Base-by-base conservation (phyloP, 1,140 invertebrate genomes). In the Propsilocerus akamusi region DNA sequence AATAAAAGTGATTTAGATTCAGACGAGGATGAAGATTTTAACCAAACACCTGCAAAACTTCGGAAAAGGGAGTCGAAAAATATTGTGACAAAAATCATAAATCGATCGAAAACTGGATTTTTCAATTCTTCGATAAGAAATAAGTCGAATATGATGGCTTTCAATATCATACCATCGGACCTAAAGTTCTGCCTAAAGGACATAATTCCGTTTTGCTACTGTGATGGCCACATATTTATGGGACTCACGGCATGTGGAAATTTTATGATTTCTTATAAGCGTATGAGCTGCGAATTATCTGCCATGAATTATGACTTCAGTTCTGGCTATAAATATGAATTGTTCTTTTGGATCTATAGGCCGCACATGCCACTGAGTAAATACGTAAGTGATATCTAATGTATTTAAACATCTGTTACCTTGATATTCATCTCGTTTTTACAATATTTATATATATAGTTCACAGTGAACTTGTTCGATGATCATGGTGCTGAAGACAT, bases 241-340 rank as follows among this genome's bases (percentile, higher is more conserved):
- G 92, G 92, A 7, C 83, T 94, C 56, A 90, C 87, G 23, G 81
- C 88, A 58, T 93, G 89, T 69, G 90, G 90, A 7, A 84, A 90
- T 64, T 94, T 87, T 73, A 73, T 95, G 50, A 65, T 96, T 49
- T 92, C 88, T 49, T 94, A 93, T 62, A 84, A 82, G 6, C 73
- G 62, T 26, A 63, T 68, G 53, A 76, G 80, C 62, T 74, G 62
- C 17, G 61, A 55, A 34, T 55, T 56, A 17, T 47, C 54, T 1
- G 52, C 57, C 0, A 62, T 57, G n/a, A 60, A 59, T 50, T 65
- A 61, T 41, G 60, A 61, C 25, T 65, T 65, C 49, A 62, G 57
- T 53, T 55, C 62, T 51, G 56, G 58, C 46, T 65, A 63, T 50
- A 65, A 65, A 47, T 65, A 65, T 32, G 65, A 59, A 63, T 54